phyloP scores from a whole-genome alignment of 2,113 vertebrate genomes.

The Gadus chalcogrammus region DNA sequence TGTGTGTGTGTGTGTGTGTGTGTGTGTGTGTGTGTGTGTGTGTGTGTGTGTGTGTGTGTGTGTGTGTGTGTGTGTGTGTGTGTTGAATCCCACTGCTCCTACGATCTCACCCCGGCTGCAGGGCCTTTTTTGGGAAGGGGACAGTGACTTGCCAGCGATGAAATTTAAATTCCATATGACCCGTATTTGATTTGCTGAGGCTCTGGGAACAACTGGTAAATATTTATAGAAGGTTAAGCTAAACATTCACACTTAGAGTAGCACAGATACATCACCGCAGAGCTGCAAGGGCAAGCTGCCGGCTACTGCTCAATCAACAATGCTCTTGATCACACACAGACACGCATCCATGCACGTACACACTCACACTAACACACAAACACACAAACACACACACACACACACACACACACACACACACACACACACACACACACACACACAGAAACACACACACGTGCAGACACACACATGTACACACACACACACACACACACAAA shows the following conservation, averaged over 20 bases:
- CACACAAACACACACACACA: slow-evolving; percentile 13
- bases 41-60: too few relatives aligned
- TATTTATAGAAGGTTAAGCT: slow-evolving; percentile 60
- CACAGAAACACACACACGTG: background rate
- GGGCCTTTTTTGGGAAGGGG: slow-evolving; percentile 52
- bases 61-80: too few relatives aligned
- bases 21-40: too few relatives aligned
- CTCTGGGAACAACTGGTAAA: slow-evolving; percentile 51
- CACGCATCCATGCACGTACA: slow-evolving; percentile 15
- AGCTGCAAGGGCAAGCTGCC: slow-evolving; percentile 36
- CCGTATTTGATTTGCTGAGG: slow-evolving; percentile 28
- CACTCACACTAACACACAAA: slow-evolving; percentile 8
- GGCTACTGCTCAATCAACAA: slow-evolving; percentile 54
- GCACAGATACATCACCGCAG: slow-evolving; percentile 48
- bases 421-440: background rate
- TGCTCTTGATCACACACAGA: slow-evolving; percentile 12
- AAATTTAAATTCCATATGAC: slow-evolving; percentile 40
- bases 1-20: too few relatives aligned
- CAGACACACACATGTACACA: background rate
- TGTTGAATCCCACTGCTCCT: too few relatives aligned
- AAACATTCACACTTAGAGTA: slow-evolving; percentile 54
- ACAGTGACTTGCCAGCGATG: slow-evolving; percentile 22
- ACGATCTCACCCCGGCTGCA: slow-evolving; percentile 8
- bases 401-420: slow-evolving; percentile 2
- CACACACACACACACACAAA: background rate